Base-by-base conservation (phyloP, 2,888 invertebrate genomes). In the Agelastica alni region DNA sequence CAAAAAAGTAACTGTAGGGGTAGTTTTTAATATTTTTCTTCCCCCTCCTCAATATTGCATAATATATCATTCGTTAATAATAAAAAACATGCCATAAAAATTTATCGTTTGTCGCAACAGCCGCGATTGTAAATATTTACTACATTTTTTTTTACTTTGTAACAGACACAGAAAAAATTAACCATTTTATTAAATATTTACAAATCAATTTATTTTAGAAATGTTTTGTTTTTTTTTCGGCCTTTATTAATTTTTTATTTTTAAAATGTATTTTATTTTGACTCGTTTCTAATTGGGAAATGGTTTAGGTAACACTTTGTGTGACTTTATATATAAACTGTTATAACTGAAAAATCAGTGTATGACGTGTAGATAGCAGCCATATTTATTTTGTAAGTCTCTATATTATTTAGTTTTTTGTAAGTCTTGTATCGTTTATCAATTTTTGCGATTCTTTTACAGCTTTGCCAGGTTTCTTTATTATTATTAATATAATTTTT, bases 281-380 rank as follows among this genome's bases (percentile, higher is more conserved):
- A 1, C n/a, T 3, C 9, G n/a, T 17, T 17, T 18, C n/a, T n/a
- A n/a, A n/a, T 17, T 18, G 17, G 18, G 18, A 37, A 14, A 17
- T 18, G 37, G n/a, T 5, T n/a, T 3, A 17, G 20, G 31, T 20
- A 17, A 28, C 41, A 31, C 31, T 41, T 41, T 39, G 10, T 12
- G n/a, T 10, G 48, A 41, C 41, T 41, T 32, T 42, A 22, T 37
- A 31, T 49, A 22, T 30, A 49, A 37, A 31, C 10, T 49, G 49
- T 49, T 49, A 49, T 49, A 49, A 32, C 55, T 55, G 55, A 44
- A 39, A 31, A 61, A 56, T 58, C 64, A 63, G 63, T 61, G 59
- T 59, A 62, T 59, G 59, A 59, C 58, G 49, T 64, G 61, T 63
- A 63, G 65, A 61, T 65, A 67, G 62, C 53, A 60, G 51, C 57